Percentiles rank a stretch among this genome's conserved stretches.
These are phyloP conservation scores for Synaphobranchus kaupii DNA, from an alignment of 2,797 vertebrate species.

Conservation along the genomic window DNA sequence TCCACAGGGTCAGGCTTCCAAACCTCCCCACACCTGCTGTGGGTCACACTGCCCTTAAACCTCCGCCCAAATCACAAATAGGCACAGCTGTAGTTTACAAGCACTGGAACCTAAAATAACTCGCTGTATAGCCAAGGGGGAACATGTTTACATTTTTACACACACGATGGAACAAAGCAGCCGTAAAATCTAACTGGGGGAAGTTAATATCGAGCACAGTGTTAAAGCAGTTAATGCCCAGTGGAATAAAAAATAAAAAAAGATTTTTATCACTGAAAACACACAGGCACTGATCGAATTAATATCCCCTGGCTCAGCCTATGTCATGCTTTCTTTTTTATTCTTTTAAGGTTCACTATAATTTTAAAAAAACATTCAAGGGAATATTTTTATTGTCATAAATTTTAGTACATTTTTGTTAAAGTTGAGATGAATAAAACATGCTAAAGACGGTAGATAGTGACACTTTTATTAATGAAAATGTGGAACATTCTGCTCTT, in stretches of 20 bases:
- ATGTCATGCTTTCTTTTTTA: background rate
- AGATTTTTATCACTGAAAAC: background rate
- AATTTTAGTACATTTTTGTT: constrained; percentile 1
- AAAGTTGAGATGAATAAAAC: background rate
- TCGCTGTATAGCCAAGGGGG: constrained; percentile 7
- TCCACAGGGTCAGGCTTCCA: background rate
- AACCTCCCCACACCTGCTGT: constrained; percentile 21
- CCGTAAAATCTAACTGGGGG: background rate
- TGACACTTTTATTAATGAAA: constrained; percentile 12
- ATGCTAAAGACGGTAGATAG: background rate
- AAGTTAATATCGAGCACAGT: background rate
- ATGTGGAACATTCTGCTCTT: background rate
- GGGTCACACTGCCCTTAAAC: background rate
- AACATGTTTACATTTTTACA: constrained; percentile 12
- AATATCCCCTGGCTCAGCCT: background rate
- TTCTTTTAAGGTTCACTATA: background rate
- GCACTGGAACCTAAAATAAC: constrained; percentile 28
- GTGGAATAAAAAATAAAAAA: background rate
- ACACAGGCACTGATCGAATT: background rate
- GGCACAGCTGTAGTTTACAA: constrained; percentile 34
- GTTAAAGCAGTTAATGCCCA: background rate
- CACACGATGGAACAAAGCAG: background rate
- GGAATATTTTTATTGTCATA: background rate
- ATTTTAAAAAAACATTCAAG: background rate
- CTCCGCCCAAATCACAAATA: background rate